These are phyloP conservation scores for Leptinotarsa texana DNA, from an alignment of 1,140 invertebrate species.

Conservation along the genomic window DNA sequence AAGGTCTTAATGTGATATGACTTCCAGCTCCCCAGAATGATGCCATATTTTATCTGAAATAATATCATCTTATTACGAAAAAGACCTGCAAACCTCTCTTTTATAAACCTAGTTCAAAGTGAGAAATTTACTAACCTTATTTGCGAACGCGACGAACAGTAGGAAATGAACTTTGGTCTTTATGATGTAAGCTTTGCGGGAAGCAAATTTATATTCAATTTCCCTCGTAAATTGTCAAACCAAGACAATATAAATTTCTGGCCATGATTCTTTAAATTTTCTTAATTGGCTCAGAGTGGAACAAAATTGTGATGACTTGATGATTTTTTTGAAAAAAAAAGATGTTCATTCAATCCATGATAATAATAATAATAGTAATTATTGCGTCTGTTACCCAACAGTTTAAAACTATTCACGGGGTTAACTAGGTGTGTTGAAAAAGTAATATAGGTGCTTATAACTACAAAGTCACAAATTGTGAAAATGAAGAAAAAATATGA, in stretches of 20 bases:
- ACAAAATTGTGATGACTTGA: too few relatives aligned
- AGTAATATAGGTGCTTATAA: too few relatives aligned
- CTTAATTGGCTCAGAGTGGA: too few relatives aligned
- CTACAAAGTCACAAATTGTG: too few relatives aligned
- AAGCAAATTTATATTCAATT: constrained; percentile 39
- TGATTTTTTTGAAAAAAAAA: too few relatives aligned
- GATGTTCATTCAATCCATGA: too few relatives aligned
- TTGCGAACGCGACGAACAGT: constrained; percentile 28
- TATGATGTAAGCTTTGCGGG: constrained; percentile 17
- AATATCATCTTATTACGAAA: constrained; percentile 31
- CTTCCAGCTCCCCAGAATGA: constrained; percentile 17
- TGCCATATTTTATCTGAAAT: constrained; percentile 16
- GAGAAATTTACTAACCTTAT: constrained; percentile 36
- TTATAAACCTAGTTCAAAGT: constrained; percentile 9
- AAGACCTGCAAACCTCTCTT: constrained; percentile 18
- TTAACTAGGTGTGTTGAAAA: too few relatives aligned
- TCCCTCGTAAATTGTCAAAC: constrained; percentile 32
- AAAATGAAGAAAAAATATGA: too few relatives aligned
- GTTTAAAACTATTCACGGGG: too few relatives aligned
- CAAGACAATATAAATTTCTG: constrained; percentile 18
- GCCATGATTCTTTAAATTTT: constrained; percentile 27
- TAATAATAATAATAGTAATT: too few relatives aligned
- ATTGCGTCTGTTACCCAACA: too few relatives aligned
- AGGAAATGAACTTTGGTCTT: constrained; percentile 31
- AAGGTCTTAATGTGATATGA: constrained; percentile 1